phyloP scores from a whole-genome alignment of 2,888 invertebrate species.

The Ectemnius lituratus region DNA sequence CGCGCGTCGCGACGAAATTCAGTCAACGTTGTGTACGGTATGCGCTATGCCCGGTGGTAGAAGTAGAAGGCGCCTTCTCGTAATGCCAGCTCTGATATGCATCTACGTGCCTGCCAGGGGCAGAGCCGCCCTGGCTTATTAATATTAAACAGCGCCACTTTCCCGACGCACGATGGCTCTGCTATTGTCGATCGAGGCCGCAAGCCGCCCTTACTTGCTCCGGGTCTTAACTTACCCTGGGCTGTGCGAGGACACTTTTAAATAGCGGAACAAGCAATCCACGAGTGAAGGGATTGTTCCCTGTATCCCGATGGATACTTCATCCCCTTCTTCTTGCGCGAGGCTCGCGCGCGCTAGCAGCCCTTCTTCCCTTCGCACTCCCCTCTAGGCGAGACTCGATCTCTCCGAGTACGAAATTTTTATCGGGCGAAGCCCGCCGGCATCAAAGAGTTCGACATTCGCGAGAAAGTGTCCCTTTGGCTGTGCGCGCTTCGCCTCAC shows the following conservation, averaged over 20 bases:
- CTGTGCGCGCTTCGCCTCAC: background rate
- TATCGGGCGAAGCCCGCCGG: slow-evolving; percentile 29
- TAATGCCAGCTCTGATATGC: slow-evolving; percentile 75
- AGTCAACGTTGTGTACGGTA: too few species aligned
- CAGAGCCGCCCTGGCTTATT: slow-evolving; percentile 72
- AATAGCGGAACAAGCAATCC: slow-evolving; percentile 73
- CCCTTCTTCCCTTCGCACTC: background rate
- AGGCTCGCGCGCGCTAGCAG: too few species aligned
- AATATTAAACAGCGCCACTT: slow-evolving; percentile 75
- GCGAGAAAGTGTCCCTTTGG: slow-evolving; percentile 29
- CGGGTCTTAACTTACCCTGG: slow-evolving; percentile 57
- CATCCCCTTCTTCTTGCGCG: slow-evolving; percentile 43
- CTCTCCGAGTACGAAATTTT: slow-evolving; percentile 37
- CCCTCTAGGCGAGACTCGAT: background rate
- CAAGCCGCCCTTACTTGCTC: slow-evolving; percentile 27
- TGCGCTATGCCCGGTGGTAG: slow-evolving; percentile 24
- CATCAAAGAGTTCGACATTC: slow-evolving; percentile 44
- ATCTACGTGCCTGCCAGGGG: slow-evolving; percentile 75
- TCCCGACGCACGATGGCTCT: slow-evolving; percentile 50
- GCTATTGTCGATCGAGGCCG: slow-evolving; percentile 60
- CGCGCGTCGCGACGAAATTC: slow-evolving; percentile 25
- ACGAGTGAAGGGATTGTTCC: slow-evolving; percentile 62
- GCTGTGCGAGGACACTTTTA: slow-evolving; percentile 63
- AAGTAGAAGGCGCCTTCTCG: slow-evolving; percentile 64
- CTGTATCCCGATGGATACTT: slow-evolving; percentile 64